Evolutionary conservation across 2,797 vertebrate species (phyloP).

Genomic region (Galaxias olidus): DNA sequence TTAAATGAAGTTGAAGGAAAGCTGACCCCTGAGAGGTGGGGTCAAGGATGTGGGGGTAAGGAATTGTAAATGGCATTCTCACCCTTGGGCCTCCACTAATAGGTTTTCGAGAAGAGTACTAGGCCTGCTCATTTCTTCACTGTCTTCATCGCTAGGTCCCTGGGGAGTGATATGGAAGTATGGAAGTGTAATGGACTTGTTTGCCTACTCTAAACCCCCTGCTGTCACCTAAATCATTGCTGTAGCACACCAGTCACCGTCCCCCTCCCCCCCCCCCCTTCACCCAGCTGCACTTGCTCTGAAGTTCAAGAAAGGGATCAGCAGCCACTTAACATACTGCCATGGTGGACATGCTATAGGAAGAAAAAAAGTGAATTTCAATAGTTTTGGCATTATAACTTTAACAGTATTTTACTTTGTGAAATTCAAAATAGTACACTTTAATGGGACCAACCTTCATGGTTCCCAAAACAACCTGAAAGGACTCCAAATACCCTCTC

Average conservation of each 20-base stretch:
- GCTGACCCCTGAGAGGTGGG: conserved; percentile 67
- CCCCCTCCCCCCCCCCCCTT: too few species aligned
- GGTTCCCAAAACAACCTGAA: too few species aligned
- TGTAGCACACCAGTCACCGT: conserved; percentile 56
- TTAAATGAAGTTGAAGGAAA: conserved; percentile 57
- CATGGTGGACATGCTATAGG: not conserved
- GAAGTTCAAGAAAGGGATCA: conserved; percentile 40
- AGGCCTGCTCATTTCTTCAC: conserved; percentile 69
- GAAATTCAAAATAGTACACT: too few species aligned
- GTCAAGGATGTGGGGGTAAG: conserved; percentile 69
- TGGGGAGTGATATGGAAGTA: conserved; percentile 76
- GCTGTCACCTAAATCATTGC: conserved; percentile 78
- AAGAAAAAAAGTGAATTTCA: not conserved
- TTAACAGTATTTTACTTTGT: too few species aligned
- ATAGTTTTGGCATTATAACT: too few species aligned
- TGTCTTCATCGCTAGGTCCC: conserved; percentile 70
- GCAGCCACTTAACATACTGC: conserved; percentile 55
- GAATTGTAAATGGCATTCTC: conserved; percentile 76
- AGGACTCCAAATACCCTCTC: too few species aligned
- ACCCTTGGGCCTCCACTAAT: conserved; percentile 73
- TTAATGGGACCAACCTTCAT: too few species aligned
- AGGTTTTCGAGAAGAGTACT: conserved; percentile 67
- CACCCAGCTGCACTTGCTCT: conserved; percentile 68
- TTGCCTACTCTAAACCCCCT: conserved; percentile 70
- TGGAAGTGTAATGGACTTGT: conserved; percentile 80